phyloP scores from a whole-genome alignment of 1,140 invertebrate species.

The Drosophila melanogaster region Release_6_plus_ISO1_MT NT_033779.5:13540501-13541000 shows the following conservation, averaged over 20 bases:
- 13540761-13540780: slow-evolving; percentile 7
- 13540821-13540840: slow-evolving; percentile 3
- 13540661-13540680: slow-evolving; percentile 27
- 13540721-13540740: slow-evolving; percentile 33
- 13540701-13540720: slow-evolving; percentile 12
- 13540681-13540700: slow-evolving; percentile 11
- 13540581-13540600: slow-evolving; percentile 80
- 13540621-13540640: slow-evolving; percentile 11
- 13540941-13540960: slow-evolving; percentile 57
- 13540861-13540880: neutral
- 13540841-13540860: neutral
- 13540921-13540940: slow-evolving; percentile 21
- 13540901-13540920: slow-evolving; percentile 10
- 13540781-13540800: neutral
- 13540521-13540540: slow-evolving; percentile 10
- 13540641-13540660: slow-evolving; percentile 25
- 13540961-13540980: slow-evolving; percentile 54
- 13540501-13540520: slow-evolving; percentile 18
- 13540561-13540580: slow-evolving; percentile 66
- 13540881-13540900: slow-evolving; percentile 33
- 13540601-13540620: slow-evolving; percentile 50
- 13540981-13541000: slow-evolving; percentile 45
- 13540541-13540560: slow-evolving; percentile 10
- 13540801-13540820: slow-evolving; percentile 4
- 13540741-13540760: slow-evolving; percentile 7